These are phyloP conservation scores for Taenioides sp. DNA, from an alignment of 2,797 vertebrate genomes.

Conservation along the genomic window DNA sequence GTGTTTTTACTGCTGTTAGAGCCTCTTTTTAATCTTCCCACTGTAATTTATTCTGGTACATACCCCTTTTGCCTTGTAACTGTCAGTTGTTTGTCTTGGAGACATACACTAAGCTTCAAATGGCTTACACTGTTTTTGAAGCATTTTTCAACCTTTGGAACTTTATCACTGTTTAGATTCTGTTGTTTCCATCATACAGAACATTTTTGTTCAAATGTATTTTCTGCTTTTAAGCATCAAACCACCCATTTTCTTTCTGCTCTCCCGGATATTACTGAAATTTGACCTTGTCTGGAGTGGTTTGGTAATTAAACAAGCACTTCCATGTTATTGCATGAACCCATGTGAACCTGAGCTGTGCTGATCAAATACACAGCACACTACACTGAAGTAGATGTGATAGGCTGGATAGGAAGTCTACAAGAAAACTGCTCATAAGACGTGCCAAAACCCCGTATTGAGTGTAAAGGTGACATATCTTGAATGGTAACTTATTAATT, in stretches of 20 bases:
- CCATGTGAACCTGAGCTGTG: too few relatives aligned
- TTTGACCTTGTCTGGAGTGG: neutral
- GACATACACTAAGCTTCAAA: slow-evolving; percentile 13
- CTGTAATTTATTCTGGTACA: slow-evolving; percentile 4
- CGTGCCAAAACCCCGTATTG: too few relatives aligned
- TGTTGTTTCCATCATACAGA: neutral
- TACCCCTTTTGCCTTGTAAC: slow-evolving; percentile 1
- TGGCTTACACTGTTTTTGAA: slow-evolving; percentile 17
- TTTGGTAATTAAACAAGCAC: neutral
- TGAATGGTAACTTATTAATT: too few relatives aligned
- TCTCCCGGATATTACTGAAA: neutral
- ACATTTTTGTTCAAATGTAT: neutral
- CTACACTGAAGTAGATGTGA: too few relatives aligned
- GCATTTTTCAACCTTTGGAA: neutral
- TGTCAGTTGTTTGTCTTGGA: slow-evolving; percentile 8
- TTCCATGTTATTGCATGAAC: too few relatives aligned
- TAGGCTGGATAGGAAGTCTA: too few relatives aligned
- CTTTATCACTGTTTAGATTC: neutral
- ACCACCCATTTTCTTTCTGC: neutral
- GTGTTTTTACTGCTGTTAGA: neutral
- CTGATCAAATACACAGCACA: too few relatives aligned
- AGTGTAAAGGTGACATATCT: too few relatives aligned
- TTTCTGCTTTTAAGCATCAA: neutral
- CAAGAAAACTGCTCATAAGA: too few relatives aligned
- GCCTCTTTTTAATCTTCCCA: neutral